These are phyloP conservation scores for Piscicola geometra DNA, from an alignment of 2,888 invertebrate genomes.

Conservation along the genomic window DNA sequence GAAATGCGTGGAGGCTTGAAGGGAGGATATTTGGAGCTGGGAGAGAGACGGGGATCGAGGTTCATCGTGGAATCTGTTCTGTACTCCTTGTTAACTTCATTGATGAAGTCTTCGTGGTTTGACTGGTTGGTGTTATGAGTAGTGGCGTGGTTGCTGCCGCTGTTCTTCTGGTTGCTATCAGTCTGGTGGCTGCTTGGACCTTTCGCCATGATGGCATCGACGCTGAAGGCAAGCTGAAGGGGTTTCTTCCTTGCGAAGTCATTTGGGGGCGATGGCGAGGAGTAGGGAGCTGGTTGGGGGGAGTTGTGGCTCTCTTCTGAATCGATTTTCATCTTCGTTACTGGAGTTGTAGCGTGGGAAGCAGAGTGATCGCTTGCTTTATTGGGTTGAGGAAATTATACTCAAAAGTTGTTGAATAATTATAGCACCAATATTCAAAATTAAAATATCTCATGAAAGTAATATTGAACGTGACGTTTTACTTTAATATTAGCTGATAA, in stretches of 20 bases:
- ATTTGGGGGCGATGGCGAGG: background rate
- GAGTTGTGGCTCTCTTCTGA: background rate
- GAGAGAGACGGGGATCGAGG: background rate
- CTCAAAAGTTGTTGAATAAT: too few relatives aligned
- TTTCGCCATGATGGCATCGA: conserved; percentile 33
- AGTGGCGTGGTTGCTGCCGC: background rate
- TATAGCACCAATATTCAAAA: too few relatives aligned
- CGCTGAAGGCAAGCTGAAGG: conserved; percentile 25
- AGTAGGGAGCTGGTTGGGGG: background rate
- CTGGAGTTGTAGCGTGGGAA: too few relatives aligned
- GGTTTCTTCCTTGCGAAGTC: conserved; percentile 6
- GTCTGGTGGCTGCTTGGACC: background rate
- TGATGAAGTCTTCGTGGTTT: too few relatives aligned
- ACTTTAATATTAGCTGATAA: too few relatives aligned
- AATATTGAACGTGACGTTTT: too few relatives aligned
- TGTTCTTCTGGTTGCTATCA: background rate
- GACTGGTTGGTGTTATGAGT: background rate
- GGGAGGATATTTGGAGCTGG: background rate
- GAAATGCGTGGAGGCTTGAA: background rate
- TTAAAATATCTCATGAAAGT: too few relatives aligned
- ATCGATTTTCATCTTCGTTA: background rate
- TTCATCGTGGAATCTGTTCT: background rate
- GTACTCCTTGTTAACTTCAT: background rate
- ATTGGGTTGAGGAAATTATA: too few relatives aligned
- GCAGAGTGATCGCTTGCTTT: too few relatives aligned